These are phyloP conservation scores for Andrena dorsata DNA, from an alignment of 2,888 invertebrate species.

Conservation along the genomic window DNA sequence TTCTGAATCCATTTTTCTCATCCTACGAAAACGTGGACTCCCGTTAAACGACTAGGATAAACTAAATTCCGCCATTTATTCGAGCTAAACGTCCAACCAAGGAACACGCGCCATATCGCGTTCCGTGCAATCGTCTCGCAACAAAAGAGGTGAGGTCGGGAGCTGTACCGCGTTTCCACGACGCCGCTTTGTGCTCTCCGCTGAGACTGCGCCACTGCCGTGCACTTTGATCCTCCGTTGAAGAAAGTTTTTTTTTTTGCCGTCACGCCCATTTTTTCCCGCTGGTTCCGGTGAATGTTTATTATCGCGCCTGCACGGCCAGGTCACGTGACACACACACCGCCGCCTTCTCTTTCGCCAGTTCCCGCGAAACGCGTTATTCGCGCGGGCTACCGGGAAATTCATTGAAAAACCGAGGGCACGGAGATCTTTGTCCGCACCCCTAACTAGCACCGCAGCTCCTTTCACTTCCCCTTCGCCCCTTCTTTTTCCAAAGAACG, in stretches of 20 bases:
- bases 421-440: slow-evolving; percentile 2
- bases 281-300: slow-evolving; percentile 55
- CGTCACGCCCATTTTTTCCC: slow-evolving; percentile 39
- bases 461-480: not conserved
- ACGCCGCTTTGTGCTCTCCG: slow-evolving; percentile 38
- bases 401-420: slow-evolving; percentile 40
- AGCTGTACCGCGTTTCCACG: slow-evolving; percentile 31
- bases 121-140: slow-evolving; percentile 41
- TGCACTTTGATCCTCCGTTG: slow-evolving; percentile 55
- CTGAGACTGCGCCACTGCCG: slow-evolving; percentile 30
- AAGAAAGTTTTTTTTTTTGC: slow-evolving; percentile 55
- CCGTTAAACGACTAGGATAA: not conserved
- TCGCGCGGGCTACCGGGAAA: slow-evolving; percentile 31
- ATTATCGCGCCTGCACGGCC: slow-evolving; percentile 49
- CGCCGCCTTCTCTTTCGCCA: slow-evolving; percentile 29
- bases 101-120: not conserved
- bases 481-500: not conserved
- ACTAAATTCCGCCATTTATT: not conserved
- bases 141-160: slow-evolving; percentile 1
- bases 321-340: slow-evolving; percentile 33
- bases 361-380: slow-evolving; percentile 33
- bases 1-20: no score
- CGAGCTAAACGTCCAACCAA: not conserved
- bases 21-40: no score
- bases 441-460: slow-evolving; percentile 12